Evolutionary conservation across 2,113 vertebrate species (phyloP), one percentile per base, ranked within the genome.

Genomic region (Proterorhinus semilunaris): DNA sequence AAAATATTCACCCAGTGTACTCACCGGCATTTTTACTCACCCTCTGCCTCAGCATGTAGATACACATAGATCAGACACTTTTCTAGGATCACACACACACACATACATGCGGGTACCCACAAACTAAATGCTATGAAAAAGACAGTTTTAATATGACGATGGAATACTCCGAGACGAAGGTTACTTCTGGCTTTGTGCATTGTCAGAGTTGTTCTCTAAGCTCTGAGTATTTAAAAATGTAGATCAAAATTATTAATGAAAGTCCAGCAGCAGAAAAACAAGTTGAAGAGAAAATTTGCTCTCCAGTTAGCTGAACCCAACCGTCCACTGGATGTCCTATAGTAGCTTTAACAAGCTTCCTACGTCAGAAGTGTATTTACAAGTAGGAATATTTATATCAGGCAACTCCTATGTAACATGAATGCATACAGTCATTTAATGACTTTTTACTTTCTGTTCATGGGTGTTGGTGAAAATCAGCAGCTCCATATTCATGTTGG

Each of bases 11-110:
- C 4, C 71, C 67, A 64, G 47, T 81, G 83, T 88, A 92, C 89
- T 91, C 87, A 90, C 88, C 91, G 78, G 69, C 80, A 78, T 74
- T 74, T 76, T 85, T 89, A 91, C 90, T 91, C 87, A 92, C 90
- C 87, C 85, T 87, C 79, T 86, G 80, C 82, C 81, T 75, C 87
- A 85, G 80, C 63, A 89, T 72, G 89, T 69, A 84, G 85, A 86
- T 49, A 86, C 75, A 91, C 79, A 92, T 78, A 84, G 82, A 90
- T 88, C 84, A 85, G 88, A 91, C 86, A 90, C 66, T 79, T 74
- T 72, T 87, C 78, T 76, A 79, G 50, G 66, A 71, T 70, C 62
- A 64, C 54, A 66, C 78, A 79, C 47, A 83, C 65, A 83, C 21
- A 21, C 21, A 83, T 55, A 82, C 77, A 84, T 67, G 71, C 72